These are phyloP conservation scores for Elaphurus davidianus DNA, from an alignment of 2,113 vertebrate genomes.

Conservation along the genomic window DNA sequence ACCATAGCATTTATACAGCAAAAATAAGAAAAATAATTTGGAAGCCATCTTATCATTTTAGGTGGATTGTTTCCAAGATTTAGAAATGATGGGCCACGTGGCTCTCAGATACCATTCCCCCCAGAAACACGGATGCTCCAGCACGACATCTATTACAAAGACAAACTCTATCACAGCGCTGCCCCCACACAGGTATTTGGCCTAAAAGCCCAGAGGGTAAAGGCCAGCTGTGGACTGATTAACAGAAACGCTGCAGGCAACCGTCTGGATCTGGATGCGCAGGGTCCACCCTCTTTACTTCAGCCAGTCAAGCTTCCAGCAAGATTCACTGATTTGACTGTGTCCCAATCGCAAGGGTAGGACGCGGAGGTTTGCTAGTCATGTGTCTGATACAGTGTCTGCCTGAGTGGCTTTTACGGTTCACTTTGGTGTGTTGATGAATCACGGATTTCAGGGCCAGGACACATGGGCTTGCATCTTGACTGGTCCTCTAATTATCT, in stretches of 20 bases:
- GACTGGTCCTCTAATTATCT: background rate
- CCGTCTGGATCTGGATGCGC: background rate
- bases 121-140: background rate
- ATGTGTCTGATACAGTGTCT: rapidly evolving
- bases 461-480: background rate
- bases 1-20: background rate
- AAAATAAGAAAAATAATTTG: conserved; percentile 19
- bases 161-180: rapidly evolving
- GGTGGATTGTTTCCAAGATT: background rate
- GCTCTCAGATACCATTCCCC: background rate
- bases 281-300: background rate
- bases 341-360: background rate
- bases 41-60: background rate
- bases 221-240: background rate
- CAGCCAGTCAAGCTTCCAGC: background rate
- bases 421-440: background rate
- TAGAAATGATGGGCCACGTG: background rate
- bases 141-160: background rate
- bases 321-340: background rate
- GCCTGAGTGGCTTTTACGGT: background rate
- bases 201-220: background rate
- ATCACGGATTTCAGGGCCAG: background rate
- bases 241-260: background rate
- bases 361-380: background rate
- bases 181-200: background rate